These are phyloP conservation scores for Micronisus gabar DNA, from an alignment of 2,113 vertebrate genomes.

Conservation along the genomic window DNA sequence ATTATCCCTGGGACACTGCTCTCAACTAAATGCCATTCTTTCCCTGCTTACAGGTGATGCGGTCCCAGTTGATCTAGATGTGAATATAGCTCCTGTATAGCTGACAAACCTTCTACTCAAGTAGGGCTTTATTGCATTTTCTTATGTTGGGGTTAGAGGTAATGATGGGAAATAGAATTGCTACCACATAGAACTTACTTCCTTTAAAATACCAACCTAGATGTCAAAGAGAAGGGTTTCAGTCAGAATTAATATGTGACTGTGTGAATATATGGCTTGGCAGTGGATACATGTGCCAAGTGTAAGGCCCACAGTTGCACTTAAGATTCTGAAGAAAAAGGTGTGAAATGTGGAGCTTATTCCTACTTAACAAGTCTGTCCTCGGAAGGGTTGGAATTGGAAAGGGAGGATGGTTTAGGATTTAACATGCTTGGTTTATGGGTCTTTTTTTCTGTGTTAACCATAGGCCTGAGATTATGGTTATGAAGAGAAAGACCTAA, in stretches of 20 bases:
- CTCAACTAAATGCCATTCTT: background rate
- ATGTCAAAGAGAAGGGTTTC: background rate
- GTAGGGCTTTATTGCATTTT: background rate
- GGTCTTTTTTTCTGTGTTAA: background rate
- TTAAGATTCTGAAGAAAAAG: background rate
- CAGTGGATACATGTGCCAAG: background rate
- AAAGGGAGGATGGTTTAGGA: background rate
- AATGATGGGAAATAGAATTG: background rate
- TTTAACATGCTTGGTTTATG: background rate
- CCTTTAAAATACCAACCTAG: background rate
- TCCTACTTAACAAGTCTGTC: background rate
- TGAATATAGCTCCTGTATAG: background rate
- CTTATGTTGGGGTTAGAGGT: background rate
- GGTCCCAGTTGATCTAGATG: background rate
- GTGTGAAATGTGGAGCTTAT: background rate
- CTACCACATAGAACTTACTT: background rate
- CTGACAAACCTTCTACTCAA: background rate
- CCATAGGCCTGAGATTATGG: background rate
- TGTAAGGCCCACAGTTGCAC: background rate
- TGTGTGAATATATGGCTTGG: background rate
- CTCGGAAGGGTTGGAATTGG: background rate
- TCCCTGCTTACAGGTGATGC: background rate
- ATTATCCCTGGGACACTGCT: background rate
- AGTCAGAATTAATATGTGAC: background rate
- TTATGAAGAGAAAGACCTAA: background rate